Percentiles rank a stretch among this genome's conserved stretches.
phyloP scores from a whole-genome alignment of 2,888 invertebrate genomes.

The Drosophila tripunctata region DNA sequence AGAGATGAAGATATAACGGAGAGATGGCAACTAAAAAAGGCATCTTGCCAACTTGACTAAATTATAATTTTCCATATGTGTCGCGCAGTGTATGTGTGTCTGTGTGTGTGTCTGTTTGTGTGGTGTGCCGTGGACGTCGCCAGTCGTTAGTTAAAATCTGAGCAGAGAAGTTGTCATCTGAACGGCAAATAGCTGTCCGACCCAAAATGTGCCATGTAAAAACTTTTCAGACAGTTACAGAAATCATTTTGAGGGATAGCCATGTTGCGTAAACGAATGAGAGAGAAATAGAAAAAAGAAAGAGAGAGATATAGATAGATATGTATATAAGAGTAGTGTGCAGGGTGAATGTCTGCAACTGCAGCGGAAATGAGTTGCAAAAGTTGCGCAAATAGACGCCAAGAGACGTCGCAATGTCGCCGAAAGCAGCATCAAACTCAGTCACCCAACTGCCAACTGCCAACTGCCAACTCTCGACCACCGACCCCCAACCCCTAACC shows the following conservation, averaged over 20 bases:
- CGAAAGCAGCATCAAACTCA: constrained; percentile 39
- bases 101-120: constrained; percentile 12
- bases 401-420: constrained; percentile 65
- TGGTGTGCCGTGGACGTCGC: constrained; percentile 24
- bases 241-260: constrained; percentile 67
- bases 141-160: constrained; percentile 78
- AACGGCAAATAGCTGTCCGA: constrained; percentile 54
- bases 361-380: constrained; percentile 82
- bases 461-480: neutral
- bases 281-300: neutral
- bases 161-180: constrained; percentile 70
- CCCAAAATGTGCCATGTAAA: constrained; percentile 55
- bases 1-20: constrained; percentile 4
- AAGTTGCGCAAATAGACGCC: constrained; percentile 75
- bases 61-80: constrained; percentile 75
- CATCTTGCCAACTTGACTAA: constrained; percentile 66
- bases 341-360: constrained; percentile 59
- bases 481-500: neutral
- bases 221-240: constrained; percentile 80
- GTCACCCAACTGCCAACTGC: neutral
- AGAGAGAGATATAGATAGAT: neutral
- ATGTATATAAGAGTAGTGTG: neutral
- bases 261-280: neutral
- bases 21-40: constrained; percentile 17
- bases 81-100: constrained; percentile 2